Conservation (phyloP, 1,140 invertebrate species). For the Papilio glaucus region DNA sequence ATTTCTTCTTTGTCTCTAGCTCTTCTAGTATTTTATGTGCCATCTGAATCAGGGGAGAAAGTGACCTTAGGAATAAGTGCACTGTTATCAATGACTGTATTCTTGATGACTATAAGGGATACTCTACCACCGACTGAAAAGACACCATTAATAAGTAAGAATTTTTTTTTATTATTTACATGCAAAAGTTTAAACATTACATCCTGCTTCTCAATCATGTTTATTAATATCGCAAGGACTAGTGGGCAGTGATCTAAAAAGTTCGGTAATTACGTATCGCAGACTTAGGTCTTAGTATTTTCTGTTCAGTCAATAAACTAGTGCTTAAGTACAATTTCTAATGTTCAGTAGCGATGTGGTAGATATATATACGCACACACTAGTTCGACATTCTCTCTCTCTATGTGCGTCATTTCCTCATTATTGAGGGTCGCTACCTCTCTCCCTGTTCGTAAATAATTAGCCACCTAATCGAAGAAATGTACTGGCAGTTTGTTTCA, state of each 20-base stretch:
- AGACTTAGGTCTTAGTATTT: too few relatives aligned
- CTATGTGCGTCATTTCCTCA: too few relatives aligned
- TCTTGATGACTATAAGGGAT: constrained; percentile 96
- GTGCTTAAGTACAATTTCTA: too few relatives aligned
- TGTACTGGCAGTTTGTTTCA: too few relatives aligned
- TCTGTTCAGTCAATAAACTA: neutral
- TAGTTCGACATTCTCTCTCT: too few relatives aligned
- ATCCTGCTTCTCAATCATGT: too few relatives aligned
- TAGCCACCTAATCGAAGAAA: too few relatives aligned
- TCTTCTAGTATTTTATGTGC: constrained; percentile 95
- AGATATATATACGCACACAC: too few relatives aligned
- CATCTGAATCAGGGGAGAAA: constrained; percentile 95
- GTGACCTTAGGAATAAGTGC: constrained; percentile 94
- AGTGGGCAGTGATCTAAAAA: too few relatives aligned
- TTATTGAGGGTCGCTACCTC: too few relatives aligned
- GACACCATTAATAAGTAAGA: constrained; percentile 94
- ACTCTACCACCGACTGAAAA: constrained; percentile 96
- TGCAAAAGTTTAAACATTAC: neutral
- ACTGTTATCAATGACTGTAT: constrained; percentile 96
- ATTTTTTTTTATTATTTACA: constrained; percentile 6
- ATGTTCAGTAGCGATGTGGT: neutral
- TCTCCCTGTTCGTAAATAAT: too few relatives aligned
- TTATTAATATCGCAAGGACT: neutral
- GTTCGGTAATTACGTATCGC: too few relatives aligned
- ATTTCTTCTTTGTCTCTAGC: constrained; percentile 82